Evolutionary conservation across 2,113 vertebrate genomes (phyloP), one percentile per base, ranked within the genome.

Genomic region (Myiozetetes cayanensis): DNA sequence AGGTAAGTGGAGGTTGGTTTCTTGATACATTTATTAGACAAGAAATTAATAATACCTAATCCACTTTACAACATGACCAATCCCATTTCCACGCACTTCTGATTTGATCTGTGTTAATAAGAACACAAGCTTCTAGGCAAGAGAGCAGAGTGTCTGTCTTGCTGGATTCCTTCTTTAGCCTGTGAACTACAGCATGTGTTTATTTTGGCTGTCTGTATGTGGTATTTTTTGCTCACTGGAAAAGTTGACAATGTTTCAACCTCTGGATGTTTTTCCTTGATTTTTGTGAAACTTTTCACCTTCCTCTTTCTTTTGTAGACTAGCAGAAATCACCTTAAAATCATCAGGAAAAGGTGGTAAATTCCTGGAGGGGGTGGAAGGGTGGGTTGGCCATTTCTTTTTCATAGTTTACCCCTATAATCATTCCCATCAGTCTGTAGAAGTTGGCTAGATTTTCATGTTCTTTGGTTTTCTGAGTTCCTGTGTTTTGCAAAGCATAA

Each of bases 181-280:
- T 83, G 53, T 59, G 41, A 56, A 76, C 49, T 63, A 56, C 53
- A 56, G 35, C 49, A 39, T 30, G 47, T 77, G 28, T 62, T 82
- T 85, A n/a, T 77, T 96, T 94, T 90, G 56, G 70, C 65, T 66
- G n/a, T 15, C 63, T 77, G 14, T 55, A 15, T n/a, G 13, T 8
- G 17, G 21, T 88, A 31, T 59, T 63, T 92, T 83, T 71, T 91
- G 27, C 35, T 87, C 44, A 44, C 39, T 87, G 87, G 81, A 81
- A 93, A 89, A 91, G 27, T 7, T 84, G 59, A 46, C 31, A 23
- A 1, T 58, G 50, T 80, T 93, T 87, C 23, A 58, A 21, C 7
- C 33, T 92, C 63, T 85, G 39, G 21, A 15, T 6, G 21, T 15
- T 79, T 62, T 84, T 39, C 46, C 19, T 76, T 61, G 2, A 0